Base-by-base conservation (phyloP, 2,113 vertebrate genomes). In the Paradoxurus hermaphroditus region DNA sequence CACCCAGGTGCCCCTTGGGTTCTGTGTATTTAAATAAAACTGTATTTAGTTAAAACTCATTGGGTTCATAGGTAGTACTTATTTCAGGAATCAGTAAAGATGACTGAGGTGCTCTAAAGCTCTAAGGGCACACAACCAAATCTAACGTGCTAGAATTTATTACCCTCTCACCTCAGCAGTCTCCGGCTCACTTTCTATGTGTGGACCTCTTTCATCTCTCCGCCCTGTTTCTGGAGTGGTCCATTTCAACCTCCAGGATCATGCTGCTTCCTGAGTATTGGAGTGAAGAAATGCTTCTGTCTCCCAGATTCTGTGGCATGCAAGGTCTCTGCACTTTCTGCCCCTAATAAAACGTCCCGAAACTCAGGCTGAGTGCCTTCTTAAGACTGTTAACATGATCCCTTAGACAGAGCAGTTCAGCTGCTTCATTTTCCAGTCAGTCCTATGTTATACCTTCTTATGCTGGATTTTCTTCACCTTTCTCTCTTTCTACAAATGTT, bases 401-500 rank as follows among this genome's bases (percentile, higher is more conserved):
- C 75, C 68, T 90, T 78, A 41, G 56, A 44, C 46, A 86, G 65
- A 79, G 27, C 77, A 11, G 7, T 77, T 95, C 16, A 23, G 53
- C 75, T 21, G 84, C 86, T 86, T 95, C 68, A 36, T 90, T 96
- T 97, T 96, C 67, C 23, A 88, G 49, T 73, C 83, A 86, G 34
- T 89, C 56, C 36, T 89, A 44, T 34, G 36, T 94, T 96, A 88
- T 0, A 44, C 89, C 73, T 87, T 79, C 75, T 70, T 84, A 51
- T 46, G 63, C 70, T 96, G 65, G 39, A 59, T 96, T 96, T 92
- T 86, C 90, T 93, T 97, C 67, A 36, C 89, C 36, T 89, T 94
- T 91, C 84, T 93, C 44, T 97, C 86, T 91, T 94, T 83, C 91
- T 94, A 10, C 12, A 94, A 68, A 90, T 90, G 92, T 91, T 97